Evolutionary conservation across 1,140 invertebrate species (phyloP), one percentile per base, ranked within the genome.

Genomic region (Wasmannia auropunctata): DNA sequence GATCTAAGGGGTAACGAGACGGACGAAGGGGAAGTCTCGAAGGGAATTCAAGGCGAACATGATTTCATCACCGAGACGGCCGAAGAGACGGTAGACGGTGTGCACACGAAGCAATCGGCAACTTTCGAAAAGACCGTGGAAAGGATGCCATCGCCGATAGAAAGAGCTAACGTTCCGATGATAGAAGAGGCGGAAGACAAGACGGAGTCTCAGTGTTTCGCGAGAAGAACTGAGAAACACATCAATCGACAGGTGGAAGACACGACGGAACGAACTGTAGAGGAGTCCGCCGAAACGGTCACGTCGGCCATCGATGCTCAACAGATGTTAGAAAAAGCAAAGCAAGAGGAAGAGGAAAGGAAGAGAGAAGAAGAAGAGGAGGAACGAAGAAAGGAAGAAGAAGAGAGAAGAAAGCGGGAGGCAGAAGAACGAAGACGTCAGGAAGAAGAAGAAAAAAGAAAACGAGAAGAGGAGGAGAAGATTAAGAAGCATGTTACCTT

Each of bases 41-140:
- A 92, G 40, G 94, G 93, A 19, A 91, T 95, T 6, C 91, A 93
- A 8, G 93, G 91, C 3, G 94, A 95, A 69, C 94, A 95, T 19
- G 94, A 95, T 88, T 76, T 94, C 6, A 92, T 93, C 34, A 95
- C 94, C 0, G 95, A 95, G 58, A 93, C 88, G 0, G 90, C 93
- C 14, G 95, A 95, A 54, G 93, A 95, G 8, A 95, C 94, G 49
- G 92, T 94, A 0, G 93, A 92, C 31, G 93, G 93, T 28, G 87
- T 94, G 76, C 95, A 94, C 70, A 94, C 94, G 2, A 95, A 95
- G 62, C 93, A 92, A 81, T 95, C 93, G 22, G 94, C 93, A 5
- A 94, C 93, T 6, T 94, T 94, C 60, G 95, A 95, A 74, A 95
- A 95, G 31, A 95, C 94, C 0, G 91, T 95, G 0, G 93, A 89